Evolutionary conservation across 2,888 invertebrate species (phyloP).

Genomic region (Epsilonema sp.): DNA sequence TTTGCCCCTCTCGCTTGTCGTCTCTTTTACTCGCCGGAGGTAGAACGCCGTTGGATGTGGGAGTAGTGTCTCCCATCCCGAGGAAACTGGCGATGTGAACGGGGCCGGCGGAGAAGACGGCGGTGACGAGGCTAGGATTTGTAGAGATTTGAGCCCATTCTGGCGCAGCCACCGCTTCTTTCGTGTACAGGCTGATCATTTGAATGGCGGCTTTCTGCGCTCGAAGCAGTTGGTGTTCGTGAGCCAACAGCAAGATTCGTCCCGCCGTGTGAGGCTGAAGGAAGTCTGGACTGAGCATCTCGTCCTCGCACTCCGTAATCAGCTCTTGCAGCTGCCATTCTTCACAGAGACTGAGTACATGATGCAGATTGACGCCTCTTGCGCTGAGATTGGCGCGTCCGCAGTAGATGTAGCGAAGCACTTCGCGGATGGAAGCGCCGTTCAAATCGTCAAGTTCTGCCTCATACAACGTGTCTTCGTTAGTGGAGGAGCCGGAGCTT

Average conservation of each 20-base stretch:
- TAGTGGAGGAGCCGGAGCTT: neutral
- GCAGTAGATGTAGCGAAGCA: conserved; percentile 2
- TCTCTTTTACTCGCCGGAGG: neutral
- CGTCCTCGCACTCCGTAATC: neutral
- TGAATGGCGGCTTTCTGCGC: neutral
- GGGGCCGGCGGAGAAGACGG: neutral
- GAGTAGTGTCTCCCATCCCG: too few species aligned
- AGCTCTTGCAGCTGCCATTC: neutral
- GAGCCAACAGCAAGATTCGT: neutral
- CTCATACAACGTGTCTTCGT: neutral
- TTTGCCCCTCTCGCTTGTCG: neutral
- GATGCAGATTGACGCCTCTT: neutral
- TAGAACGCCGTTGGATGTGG: too few species aligned
- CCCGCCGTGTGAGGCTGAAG: neutral
- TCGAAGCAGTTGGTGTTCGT: neutral
- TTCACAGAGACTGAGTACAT: neutral
- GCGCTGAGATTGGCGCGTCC: neutral
- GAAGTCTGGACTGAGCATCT: neutral
- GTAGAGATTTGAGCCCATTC: neutral
- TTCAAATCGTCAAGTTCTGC: neutral
- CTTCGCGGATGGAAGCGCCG: neutral
- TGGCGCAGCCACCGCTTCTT: too few species aligned
- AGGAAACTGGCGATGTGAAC: neutral
- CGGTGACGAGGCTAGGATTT: neutral
- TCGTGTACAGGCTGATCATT: neutral